phyloP scores from a whole-genome alignment of 2,888 invertebrate species.

The Mystacides longicornis region DNA sequence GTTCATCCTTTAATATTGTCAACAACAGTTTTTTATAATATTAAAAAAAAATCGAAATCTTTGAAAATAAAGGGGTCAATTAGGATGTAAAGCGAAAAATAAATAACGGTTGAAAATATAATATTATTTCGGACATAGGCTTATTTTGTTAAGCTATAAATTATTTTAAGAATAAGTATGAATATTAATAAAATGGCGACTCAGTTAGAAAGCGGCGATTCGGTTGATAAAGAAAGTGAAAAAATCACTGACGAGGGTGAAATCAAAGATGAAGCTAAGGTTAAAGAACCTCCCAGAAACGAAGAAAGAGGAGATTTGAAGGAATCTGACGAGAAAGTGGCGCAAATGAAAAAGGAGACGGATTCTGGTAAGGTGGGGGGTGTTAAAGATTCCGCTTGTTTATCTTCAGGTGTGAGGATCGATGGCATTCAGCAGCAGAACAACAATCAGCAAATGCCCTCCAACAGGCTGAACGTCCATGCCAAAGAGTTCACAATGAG shows the following conservation, averaged over 20 bases:
- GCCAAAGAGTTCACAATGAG: conserved; percentile 87
- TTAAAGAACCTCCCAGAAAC: background rate
- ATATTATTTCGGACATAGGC: background rate
- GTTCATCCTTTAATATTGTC: no score
- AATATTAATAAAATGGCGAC: background rate
- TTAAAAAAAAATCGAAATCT: no score
- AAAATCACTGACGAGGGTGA: background rate
- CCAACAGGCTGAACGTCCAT: conserved; percentile 73
- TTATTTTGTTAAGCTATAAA: background rate
- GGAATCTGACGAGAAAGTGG: background rate
- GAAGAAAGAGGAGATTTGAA: background rate
- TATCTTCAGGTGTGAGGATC: conserved; percentile 50
- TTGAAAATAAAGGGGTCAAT: no score
- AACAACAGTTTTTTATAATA: no score
- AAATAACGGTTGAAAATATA: no score
- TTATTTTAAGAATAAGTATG: background rate
- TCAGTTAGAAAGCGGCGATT: background rate
- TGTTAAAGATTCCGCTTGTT: background rate
- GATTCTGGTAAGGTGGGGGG: background rate
- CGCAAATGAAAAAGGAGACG: background rate
- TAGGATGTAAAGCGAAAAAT: no score
- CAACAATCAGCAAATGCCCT: conserved; percentile 29
- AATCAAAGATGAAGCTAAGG: background rate
- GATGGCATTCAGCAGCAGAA: conserved; percentile 44
- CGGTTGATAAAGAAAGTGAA: background rate